Conservation (phyloP, 2,888 invertebrate genomes). For the Linnaemya tessellans region DNA sequence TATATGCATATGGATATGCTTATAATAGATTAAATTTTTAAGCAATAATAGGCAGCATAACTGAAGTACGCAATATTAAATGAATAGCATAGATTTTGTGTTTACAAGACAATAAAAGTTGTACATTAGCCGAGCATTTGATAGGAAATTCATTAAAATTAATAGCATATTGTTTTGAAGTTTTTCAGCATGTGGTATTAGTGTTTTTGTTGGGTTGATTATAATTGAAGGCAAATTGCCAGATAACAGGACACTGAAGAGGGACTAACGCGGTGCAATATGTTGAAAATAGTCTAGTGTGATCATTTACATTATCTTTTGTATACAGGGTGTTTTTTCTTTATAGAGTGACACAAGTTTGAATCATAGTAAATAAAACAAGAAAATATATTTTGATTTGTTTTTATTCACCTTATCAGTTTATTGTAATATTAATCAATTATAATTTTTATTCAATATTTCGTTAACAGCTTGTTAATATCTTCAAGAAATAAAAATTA, state of each 20-base stretch:
- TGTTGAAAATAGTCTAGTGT: too few species aligned
- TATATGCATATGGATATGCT: background rate
- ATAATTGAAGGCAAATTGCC: background rate
- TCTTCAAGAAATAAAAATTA: too few species aligned
- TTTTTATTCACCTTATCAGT: too few species aligned
- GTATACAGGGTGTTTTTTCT: too few species aligned
- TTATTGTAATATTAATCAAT: too few species aligned
- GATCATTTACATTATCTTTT: too few species aligned
- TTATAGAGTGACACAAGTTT: too few species aligned
- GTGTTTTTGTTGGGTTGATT: conserved; percentile 15
- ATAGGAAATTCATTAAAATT: conserved; percentile 23
- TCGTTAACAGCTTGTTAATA: too few species aligned
- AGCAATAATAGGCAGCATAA: conserved; percentile 16
- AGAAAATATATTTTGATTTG: too few species aligned
- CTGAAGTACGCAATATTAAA: conserved; percentile 15
- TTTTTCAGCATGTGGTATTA: background rate
- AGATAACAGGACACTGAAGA: background rate
- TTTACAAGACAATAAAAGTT: background rate
- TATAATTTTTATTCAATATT: too few species aligned
- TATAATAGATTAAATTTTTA: conserved; percentile 31
- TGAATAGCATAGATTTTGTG: conserved; percentile 28
- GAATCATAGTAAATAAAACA: too few species aligned
- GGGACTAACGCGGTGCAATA: too few species aligned
- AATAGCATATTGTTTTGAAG: background rate
- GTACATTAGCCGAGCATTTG: background rate